These are phyloP conservation scores for Crypturellus undulatus DNA, from an alignment of 2,113 vertebrate genomes.

Conservation along the genomic window DNA sequence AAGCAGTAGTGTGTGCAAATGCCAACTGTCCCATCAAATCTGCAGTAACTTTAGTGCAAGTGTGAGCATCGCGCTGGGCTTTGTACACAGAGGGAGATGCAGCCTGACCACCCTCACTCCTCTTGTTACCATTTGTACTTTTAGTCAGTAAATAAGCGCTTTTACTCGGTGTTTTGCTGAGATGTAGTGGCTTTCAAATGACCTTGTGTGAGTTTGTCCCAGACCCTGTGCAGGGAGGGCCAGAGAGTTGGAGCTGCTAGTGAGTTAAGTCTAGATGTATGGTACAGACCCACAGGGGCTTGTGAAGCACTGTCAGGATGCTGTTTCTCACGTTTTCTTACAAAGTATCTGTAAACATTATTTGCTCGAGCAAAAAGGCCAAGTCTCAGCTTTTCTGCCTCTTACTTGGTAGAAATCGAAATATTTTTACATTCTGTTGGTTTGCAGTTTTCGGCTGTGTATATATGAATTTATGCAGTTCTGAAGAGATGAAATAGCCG, in stretches of 20 bases:
- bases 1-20: background rate
- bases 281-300: background rate
- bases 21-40: background rate
- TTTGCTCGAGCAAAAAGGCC: background rate
- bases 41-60: background rate
- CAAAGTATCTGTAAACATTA: background rate
- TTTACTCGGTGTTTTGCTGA: background rate
- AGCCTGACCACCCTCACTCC: background rate
- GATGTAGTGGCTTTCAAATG: background rate
- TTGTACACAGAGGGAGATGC: background rate
- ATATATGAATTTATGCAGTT: background rate
- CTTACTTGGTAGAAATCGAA: background rate
- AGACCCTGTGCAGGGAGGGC: background rate
- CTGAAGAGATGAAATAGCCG: background rate
- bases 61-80: background rate
- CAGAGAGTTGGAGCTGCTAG: background rate
- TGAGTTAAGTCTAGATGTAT: fast-evolving
- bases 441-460: background rate
- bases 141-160: background rate
- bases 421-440: background rate
- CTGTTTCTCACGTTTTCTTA: background rate
- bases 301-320: background rate
- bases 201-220: background rate
- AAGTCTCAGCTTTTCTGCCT: background rate
- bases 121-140: background rate